phyloP scores from a whole-genome alignment of 2,797 vertebrate genomes.

The Carcharodon carcharias region DNA sequence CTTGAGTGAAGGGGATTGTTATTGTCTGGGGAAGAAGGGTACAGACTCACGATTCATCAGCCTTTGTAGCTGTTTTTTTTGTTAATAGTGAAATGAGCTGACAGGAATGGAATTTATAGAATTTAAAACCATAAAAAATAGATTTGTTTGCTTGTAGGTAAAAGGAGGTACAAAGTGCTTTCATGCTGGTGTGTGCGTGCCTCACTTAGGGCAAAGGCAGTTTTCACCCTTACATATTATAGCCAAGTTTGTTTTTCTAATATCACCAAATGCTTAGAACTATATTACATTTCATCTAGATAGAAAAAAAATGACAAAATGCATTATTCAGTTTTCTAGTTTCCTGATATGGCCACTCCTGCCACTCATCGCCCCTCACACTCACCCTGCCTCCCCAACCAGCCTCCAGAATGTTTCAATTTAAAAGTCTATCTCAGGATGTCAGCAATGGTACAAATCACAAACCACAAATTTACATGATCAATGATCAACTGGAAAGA shows the following conservation, averaged over 20 bases:
- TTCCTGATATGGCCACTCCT: background rate
- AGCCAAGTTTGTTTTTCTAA: background rate
- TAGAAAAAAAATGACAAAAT: background rate
- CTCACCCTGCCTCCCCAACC: background rate
- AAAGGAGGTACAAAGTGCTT: background rate
- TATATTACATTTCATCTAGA: background rate
- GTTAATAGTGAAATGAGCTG: background rate
- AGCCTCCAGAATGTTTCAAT: background rate
- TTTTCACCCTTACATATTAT: background rate
- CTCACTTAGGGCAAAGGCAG: background rate
- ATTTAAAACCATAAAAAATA: background rate
- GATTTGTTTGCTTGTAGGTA: background rate
- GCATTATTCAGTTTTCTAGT: background rate
- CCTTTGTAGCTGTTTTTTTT: background rate
- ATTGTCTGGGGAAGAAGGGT: background rate
- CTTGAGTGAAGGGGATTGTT: background rate
- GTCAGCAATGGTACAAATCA: background rate
- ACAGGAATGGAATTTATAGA: constrained; percentile 8
- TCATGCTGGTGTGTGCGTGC: background rate
- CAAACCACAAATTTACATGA: background rate
- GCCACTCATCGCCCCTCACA: background rate
- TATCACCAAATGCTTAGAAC: background rate
- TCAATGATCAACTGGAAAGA: background rate
- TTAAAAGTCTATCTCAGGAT: background rate
- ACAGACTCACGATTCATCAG: background rate